phyloP scores from a whole-genome alignment of 2,113 vertebrate species.

The Synodontis membranacea region DNA sequence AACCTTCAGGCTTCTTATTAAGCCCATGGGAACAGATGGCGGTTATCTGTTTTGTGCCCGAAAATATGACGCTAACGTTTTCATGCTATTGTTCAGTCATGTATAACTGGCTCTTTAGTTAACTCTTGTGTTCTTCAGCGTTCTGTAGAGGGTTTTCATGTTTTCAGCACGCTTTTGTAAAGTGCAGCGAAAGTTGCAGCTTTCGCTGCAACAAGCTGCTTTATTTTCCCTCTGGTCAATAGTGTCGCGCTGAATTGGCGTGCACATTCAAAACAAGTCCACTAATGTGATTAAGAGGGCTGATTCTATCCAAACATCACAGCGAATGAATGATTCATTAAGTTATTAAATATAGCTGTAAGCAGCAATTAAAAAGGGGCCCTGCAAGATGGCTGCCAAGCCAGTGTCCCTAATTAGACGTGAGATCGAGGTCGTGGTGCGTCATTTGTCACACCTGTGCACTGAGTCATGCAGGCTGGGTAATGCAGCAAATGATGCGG shows the following conservation, averaged over 20 bases:
- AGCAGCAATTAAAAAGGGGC: slow-evolving; percentile 54
- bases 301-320: slow-evolving; percentile 51
- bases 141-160: slow-evolving; percentile 1
- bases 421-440: slow-evolving; percentile 47
- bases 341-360: slow-evolving; percentile 60
- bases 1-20: slow-evolving; percentile 7
- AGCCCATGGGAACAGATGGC: not conserved
- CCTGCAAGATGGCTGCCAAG: slow-evolving; percentile 56
- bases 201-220: slow-evolving; percentile 46
- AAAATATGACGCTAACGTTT: not conserved
- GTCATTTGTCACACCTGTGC: slow-evolving; percentile 57
- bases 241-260: slow-evolving; percentile 40
- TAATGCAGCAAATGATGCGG: slow-evolving; percentile 37
- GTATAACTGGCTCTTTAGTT: not conserved
- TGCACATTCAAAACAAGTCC: slow-evolving; percentile 51
- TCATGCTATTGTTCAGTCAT: not conserved
- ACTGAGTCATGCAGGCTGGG: slow-evolving; percentile 43
- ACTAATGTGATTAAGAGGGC: slow-evolving; percentile 55
- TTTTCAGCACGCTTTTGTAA: not conserved
- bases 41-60: not conserved
- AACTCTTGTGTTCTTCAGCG: slow-evolving; percentile 10
- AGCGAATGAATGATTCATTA: slow-evolving; percentile 57
- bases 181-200: slow-evolving; percentile 4
- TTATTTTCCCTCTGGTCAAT: slow-evolving; percentile 44
- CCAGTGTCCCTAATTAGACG: slow-evolving; percentile 53